Conservation (phyloP, 2,888 invertebrate genomes). For the Chrysolina oricalcia region DNA sequence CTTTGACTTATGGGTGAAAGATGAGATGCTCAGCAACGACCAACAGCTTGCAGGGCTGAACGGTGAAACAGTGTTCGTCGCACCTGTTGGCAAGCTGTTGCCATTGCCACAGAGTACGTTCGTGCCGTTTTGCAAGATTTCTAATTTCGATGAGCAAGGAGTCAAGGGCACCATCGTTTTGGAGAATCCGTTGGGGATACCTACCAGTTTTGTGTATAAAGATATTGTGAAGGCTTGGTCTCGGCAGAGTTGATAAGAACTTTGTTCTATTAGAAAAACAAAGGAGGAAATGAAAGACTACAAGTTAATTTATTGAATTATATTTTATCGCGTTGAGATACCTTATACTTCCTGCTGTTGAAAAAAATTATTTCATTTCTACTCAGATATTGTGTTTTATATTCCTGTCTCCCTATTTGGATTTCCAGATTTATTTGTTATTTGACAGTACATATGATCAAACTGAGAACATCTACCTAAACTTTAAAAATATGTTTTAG, state of each 20-base stretch:
- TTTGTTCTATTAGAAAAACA: background rate
- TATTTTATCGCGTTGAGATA: no score
- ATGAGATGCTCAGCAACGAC: conserved; percentile 67
- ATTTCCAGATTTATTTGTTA: no score
- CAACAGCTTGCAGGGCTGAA: conserved; percentile 70
- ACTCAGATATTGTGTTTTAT: no score
- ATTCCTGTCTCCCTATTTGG: no score
- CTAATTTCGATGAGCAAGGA: conserved; percentile 76
- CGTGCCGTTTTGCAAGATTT: conserved; percentile 77
- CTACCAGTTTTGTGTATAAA: conserved; percentile 31
- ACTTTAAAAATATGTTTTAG: no score
- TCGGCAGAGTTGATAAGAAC: background rate
- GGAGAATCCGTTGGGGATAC: conserved; percentile 79
- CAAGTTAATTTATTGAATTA: no score
- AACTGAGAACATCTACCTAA: no score
- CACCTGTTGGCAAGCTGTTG: conserved; percentile 60
- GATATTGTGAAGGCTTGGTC: conserved; percentile 38
- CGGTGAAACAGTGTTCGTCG: conserved; percentile 73
- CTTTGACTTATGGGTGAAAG: conserved; percentile 74
- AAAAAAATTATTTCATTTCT: background rate
- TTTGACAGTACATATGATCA: no score
- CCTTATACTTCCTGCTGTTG: background rate
- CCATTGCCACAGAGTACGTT: conserved; percentile 44
- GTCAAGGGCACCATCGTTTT: conserved; percentile 76
- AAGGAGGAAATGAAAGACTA: no score